phyloP scores from a whole-genome alignment of 2,888 invertebrate species.

The Theretra japonica region DNA sequence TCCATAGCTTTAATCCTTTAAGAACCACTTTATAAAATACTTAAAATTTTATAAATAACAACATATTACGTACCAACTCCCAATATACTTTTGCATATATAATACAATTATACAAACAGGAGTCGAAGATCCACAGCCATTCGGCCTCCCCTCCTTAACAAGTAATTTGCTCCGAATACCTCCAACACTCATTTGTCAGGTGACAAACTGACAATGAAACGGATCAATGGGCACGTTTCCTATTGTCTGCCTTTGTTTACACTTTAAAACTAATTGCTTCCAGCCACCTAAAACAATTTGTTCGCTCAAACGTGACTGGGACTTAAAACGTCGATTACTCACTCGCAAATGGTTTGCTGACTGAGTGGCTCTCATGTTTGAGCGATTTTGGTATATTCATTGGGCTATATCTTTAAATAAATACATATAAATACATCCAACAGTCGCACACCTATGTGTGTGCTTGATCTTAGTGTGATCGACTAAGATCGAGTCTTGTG shows the following conservation, averaged over 20 bases:
- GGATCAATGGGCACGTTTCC: constrained; percentile 31
- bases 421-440: too few species aligned
- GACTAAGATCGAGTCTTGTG: too few species aligned
- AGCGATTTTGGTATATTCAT: background rate
- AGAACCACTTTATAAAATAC: too few species aligned
- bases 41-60: too few species aligned
- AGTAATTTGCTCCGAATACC: constrained; percentile 30
- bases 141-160: constrained; percentile 27
- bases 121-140: background rate
- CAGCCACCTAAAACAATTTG: constrained; percentile 11
- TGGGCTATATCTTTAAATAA: too few species aligned
- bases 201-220: constrained; percentile 34
- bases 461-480: too few species aligned
- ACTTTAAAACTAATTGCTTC: constrained; percentile 29
- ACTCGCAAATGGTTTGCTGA: constrained; percentile 4
- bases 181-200: constrained; percentile 31
- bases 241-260: constrained; percentile 29
- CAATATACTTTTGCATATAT: background rate
- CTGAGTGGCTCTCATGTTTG: background rate
- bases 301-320: background rate
- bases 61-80: too few species aligned
- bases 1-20: too few species aligned
- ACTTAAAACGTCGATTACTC: constrained; percentile 20
- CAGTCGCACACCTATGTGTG: too few species aligned
- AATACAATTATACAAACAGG: background rate